Evolutionary conservation across 2,888 invertebrate species (phyloP), one percentile per base, ranked within the genome.

Genomic region (Periphyllus acericola): DNA sequence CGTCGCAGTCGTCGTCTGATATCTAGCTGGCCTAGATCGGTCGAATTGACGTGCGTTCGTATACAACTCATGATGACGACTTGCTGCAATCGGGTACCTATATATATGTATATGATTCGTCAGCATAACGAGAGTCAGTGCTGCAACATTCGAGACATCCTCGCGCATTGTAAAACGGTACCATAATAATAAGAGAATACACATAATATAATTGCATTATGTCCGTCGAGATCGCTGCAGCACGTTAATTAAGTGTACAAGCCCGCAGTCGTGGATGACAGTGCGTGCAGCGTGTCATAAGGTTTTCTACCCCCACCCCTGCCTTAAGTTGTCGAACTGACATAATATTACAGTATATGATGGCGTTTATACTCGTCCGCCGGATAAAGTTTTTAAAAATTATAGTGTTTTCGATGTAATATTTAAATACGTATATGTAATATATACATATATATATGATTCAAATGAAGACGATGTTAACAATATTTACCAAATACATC

Each of bases 11-110:
- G 78, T 78, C 55, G 19, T 55, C 19, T 80, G 80, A 66, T n/a
- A 66, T 36, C n/a, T 36, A 6, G 66, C 66, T 80, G 66, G 36
- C 80, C 66, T 80, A 66, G 80, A 80, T 80, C 60, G 25, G 6
- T 80, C 9, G 32, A 9, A 25, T 25, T 55, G 32, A 71, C 29
- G 32, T 71, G 19, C 46, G 78, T 75, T n/a, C 52, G 5, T 29
- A 78, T 78, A 78, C 60, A 55, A 55, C 32, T 52, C 55, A 52
- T 29, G n/a, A 46, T 46, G 29, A 19, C 32, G 21, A 19, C 78
- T 21, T 19, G 55, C 21, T 19, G 52, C n/a, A 14, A 29, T 52
- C 29, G 29, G 8, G 68, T n/a, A n/a, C 8, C 8, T 8, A 36
- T 3, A 5, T 36, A 36, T 36, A 46, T 46, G 14, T 14, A 46